These are phyloP conservation scores for Echinarachnius parma DNA, from an alignment of 53 echinoderm and acorn worm genomes.

Conservation along the genomic window DNA sequence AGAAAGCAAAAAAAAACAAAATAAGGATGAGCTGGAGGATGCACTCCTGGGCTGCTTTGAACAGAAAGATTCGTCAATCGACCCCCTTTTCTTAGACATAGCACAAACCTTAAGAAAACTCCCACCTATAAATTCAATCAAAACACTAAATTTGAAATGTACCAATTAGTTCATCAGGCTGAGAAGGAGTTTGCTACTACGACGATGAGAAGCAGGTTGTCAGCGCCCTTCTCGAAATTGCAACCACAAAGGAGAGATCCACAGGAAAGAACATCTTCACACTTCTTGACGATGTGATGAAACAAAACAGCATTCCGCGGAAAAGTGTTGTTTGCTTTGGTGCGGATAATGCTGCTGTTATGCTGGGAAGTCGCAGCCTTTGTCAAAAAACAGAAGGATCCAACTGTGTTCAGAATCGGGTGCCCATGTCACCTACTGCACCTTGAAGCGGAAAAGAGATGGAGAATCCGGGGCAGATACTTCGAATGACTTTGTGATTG, in stretches of 20 bases:
- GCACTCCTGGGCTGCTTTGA: too few species aligned
- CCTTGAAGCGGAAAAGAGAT: conserved; percentile 51
- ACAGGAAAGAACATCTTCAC: conserved; percentile 44
- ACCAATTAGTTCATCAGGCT: too few species aligned
- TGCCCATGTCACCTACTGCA: conserved; percentile 47
- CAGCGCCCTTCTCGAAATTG: conserved; percentile 26
- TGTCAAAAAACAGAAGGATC: conserved; percentile 47
- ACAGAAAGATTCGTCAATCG: too few species aligned
- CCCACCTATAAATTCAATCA: too few species aligned
- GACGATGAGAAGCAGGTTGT: conserved; percentile 23
- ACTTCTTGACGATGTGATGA: conserved; percentile 22
- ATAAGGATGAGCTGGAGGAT: too few species aligned
- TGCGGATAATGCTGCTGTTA: conserved; percentile 52
- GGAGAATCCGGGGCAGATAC: too few species aligned
- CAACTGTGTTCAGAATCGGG: conserved; percentile 38
- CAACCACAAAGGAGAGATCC: conserved; percentile 29
- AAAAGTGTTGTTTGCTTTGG: conserved; percentile 51
- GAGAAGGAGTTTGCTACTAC: conserved; percentile 16
- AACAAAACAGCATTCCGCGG: conserved; percentile 37
- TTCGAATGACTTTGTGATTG: too few species aligned
- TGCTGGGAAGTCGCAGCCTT: conserved; percentile 52
- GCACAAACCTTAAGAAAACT: too few species aligned
- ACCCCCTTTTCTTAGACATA: too few species aligned
- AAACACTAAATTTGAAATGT: too few species aligned
- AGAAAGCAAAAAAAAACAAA: too few species aligned